Percentiles rank a stretch among this genome's conserved stretches.
These are phyloP conservation scores for Phengaris arion DNA, from an alignment of 2,888 invertebrate genomes.

Conservation along the genomic window DNA sequence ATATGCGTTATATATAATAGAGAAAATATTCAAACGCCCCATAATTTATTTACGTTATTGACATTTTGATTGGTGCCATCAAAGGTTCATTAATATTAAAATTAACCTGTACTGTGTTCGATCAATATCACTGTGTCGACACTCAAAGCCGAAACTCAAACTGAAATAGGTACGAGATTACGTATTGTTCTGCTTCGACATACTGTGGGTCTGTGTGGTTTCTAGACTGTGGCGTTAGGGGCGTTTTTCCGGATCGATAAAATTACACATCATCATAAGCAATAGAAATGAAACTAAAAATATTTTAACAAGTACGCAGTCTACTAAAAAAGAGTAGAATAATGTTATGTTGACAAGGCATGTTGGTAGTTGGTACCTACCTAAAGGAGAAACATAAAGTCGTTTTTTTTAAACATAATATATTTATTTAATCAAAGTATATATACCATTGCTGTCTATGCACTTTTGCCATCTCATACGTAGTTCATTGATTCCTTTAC, in stretches of 20 bases:
- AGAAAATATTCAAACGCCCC: neutral
- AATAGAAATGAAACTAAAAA: too few species aligned
- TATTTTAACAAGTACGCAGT: too few species aligned
- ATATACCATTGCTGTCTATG: too few species aligned
- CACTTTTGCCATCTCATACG: too few species aligned
- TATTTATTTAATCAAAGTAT: too few species aligned
- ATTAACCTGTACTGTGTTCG: conserved; percentile 12
- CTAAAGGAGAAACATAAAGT: too few species aligned
- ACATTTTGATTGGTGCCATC: conserved; percentile 16
- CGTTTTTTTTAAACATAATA: too few species aligned
- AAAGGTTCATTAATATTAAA: conserved; percentile 10
- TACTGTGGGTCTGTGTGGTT: neutral
- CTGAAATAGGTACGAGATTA: neutral
- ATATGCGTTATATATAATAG: neutral
- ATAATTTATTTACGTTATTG: conserved; percentile 7
- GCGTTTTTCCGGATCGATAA: neutral
- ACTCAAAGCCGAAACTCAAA: conserved; percentile 1
- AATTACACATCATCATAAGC: neutral
- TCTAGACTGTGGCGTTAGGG: conserved; percentile 9
- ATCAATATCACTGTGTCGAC: neutral
- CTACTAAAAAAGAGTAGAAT: too few species aligned
- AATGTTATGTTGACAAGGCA: too few species aligned
- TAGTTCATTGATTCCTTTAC: too few species aligned
- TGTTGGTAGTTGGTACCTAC: too few species aligned
- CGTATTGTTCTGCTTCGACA: neutral